Evolutionary conservation across 2,113 vertebrate genomes (phyloP).

Genomic region (Brienomyrus longianalis): DNA sequence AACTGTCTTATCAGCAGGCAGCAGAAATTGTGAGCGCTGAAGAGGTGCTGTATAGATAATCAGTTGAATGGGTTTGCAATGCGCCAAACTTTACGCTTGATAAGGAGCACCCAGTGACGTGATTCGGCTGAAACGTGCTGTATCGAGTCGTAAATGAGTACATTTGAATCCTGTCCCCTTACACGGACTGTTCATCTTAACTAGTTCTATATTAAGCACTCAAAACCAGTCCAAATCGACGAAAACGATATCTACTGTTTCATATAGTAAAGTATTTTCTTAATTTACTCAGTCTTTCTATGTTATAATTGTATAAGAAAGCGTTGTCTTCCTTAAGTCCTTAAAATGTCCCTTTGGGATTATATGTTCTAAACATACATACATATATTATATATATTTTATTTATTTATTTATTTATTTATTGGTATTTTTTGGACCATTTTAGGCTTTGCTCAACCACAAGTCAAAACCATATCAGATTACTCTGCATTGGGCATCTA

Average conservation of each 20-base stretch:
- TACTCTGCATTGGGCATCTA: background rate
- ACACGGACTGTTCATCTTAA: background rate
- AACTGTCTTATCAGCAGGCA: conserved; percentile 70
- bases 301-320: background rate
- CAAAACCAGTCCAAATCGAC: background rate
- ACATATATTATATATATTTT: background rate
- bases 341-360: background rate
- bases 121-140: conserved; percentile 50
- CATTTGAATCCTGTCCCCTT: conserved; percentile 56
- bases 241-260: background rate
- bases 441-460: background rate
- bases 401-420: no score
- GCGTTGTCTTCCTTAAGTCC: background rate
- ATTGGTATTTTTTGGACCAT: background rate
- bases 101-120: conserved; percentile 50
- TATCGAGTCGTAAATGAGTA: conserved; percentile 63
- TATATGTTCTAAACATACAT: background rate
- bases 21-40: conserved; percentile 67
- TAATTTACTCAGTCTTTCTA: background rate
- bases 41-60: conserved; percentile 71
- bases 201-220: background rate
- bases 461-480: background rate
- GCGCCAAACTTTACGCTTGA: conserved; percentile 65
- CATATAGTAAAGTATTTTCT: background rate
- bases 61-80: conserved; percentile 66